Conservation (phyloP, 2,113 vertebrate genomes). For the Notarius lentiginosus region DNA sequence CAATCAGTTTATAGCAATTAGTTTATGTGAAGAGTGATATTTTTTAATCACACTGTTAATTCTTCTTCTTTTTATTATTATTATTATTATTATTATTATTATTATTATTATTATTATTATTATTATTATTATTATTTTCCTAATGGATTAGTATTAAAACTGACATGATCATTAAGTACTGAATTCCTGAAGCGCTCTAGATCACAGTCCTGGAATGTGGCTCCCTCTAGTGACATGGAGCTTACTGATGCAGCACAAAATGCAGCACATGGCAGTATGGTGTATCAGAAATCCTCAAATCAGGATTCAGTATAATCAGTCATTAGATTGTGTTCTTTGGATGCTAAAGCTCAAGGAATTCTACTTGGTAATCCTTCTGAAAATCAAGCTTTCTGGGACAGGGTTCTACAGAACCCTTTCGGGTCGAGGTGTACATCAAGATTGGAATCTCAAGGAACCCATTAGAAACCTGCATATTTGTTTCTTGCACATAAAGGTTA, state of each 20-base stretch:
- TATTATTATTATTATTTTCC: too few relatives aligned
- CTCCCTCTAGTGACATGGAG: slow-evolving; percentile 28
- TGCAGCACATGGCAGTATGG: not conserved
- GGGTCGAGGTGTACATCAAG: not conserved
- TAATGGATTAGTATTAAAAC: not conserved
- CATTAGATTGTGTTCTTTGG: not conserved
- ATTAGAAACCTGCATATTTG: not conserved
- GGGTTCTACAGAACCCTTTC: too few relatives aligned
- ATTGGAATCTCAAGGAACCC: not conserved
- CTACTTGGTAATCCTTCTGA: not conserved
- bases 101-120: too few relatives aligned
- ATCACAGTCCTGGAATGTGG: slow-evolving; percentile 1
- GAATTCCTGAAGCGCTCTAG: not conserved
- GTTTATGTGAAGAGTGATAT: not conserved
- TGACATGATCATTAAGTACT: not conserved
- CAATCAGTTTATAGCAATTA: not conserved
- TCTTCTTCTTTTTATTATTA: too few relatives aligned
- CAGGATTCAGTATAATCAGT: not conserved
- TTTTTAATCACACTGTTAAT: not conserved
- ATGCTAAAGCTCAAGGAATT: not conserved
- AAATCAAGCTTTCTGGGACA: too few relatives aligned
- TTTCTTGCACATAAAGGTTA: not conserved
- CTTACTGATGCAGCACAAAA: not conserved
- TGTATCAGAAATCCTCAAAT: not conserved
- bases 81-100: too few relatives aligned